Base-by-base conservation (phyloP, 1,140 invertebrate species). In the Stegodyphus dumicola region DNA sequence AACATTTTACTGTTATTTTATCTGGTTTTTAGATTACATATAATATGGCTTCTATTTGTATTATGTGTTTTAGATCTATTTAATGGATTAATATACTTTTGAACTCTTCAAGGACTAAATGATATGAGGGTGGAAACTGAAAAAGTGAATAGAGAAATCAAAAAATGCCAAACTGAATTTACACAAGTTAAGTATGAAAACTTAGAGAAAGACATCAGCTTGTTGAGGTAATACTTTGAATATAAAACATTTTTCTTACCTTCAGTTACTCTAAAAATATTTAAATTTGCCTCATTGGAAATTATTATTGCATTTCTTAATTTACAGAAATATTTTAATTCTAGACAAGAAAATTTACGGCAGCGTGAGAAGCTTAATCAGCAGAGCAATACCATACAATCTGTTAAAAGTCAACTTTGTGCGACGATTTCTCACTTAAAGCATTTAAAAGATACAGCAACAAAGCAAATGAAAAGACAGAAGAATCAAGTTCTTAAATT, bases 391-490 rank as follows among this genome's bases (percentile, higher is more conserved):
- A 76, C 81, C 6, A 85, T 85, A 11, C 73, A 85, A 56, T 56
- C 49, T 13, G 71, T 85, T 67, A 85, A 77, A 60, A 17, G 73
- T 49, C 81, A 85, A 60, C 66, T 85, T 53, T 85, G 64, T 69
- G 18, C 64, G 2, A 69, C 81, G 67, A 85, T 85, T 52, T 67
- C 81, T 13, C 81, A 85, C 56, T 85, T 85, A 60, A 85, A 85
- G 33, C 64, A 76, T 11, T 77, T 85, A 51, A 85, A 85, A 85
- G 81, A 85, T 56, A 52, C 73, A 18, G 81, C 81, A 7, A 75
- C 81, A 56, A 85, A 85, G 51, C 81, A 85, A 51, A n/a, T 85
- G 17, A 85, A 77, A 60, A 85, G 69, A 51, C 81, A 85, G 51
- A 85, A 76, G n/a, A 56, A 76, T 60, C 74, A 77, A 56, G 17